Evolutionary conservation across 2,797 vertebrate genomes (phyloP).

Genomic region (Rhinogobio ventralis): DNA sequence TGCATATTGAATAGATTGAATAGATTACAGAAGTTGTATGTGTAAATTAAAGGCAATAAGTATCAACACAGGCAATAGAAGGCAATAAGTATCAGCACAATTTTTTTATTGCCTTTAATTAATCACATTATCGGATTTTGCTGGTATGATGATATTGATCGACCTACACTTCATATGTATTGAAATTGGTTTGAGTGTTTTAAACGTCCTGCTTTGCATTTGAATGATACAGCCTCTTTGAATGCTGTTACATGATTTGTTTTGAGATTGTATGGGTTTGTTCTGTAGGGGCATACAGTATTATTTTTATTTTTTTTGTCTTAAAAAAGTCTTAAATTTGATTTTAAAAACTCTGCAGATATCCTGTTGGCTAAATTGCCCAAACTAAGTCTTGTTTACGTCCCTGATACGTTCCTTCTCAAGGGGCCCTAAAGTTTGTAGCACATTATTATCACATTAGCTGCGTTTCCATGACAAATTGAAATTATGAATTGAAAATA

Average conservation of each 20-base stretch:
- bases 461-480: too few relatives aligned
- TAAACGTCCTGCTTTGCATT: too few relatives aligned
- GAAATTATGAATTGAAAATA: too few relatives aligned
- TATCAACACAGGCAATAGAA: too few relatives aligned
- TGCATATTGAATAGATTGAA: neutral
- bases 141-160: too few relatives aligned
- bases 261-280: neutral
- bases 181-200: neutral
- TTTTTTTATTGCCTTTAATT: neutral
- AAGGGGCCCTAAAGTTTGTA: neutral
- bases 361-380: neutral
- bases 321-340: neutral
- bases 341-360: neutral
- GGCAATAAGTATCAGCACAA: neutral
- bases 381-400: neutral
- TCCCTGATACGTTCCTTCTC: neutral
- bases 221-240: neutral
- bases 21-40: neutral
- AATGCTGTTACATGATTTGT: neutral
- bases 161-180: neutral
- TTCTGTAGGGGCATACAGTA: neutral
- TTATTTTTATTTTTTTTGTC: neutral
- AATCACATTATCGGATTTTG: neutral
- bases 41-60: neutral
- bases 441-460: neutral